phyloP scores from a whole-genome alignment of 2,113 vertebrate species.

The Himantopus leucocephalus region DNA sequence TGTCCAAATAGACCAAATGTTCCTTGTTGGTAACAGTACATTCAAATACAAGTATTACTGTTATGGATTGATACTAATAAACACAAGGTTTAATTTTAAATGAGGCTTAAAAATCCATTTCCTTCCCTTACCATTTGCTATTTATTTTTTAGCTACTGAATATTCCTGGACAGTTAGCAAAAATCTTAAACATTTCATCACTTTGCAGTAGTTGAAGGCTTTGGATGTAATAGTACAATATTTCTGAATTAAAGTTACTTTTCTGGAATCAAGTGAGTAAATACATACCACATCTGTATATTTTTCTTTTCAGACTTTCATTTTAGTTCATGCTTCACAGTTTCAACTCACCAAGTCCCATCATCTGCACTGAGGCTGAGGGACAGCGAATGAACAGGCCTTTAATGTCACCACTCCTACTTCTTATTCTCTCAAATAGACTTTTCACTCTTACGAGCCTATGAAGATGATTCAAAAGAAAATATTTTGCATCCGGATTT shows the following conservation, averaged over 20 bases:
- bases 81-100: constrained; percentile 68
- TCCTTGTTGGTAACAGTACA: constrained; percentile 29
- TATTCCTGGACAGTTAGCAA: constrained; percentile 63
- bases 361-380: not conserved
- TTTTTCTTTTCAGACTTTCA: constrained; percentile 50
- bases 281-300: constrained; percentile 48
- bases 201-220: constrained; percentile 21
- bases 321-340: constrained; percentile 38
- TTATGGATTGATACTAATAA: constrained; percentile 52
- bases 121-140: constrained; percentile 60
- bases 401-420: not conserved
- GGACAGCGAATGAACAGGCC: not conserved
- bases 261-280: constrained; percentile 36
- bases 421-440: not conserved
- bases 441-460: not conserved
- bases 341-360: constrained; percentile 15
- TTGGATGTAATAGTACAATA: constrained; percentile 5
- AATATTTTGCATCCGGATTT: not conserved
- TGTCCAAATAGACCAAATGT: not conserved
- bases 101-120: constrained; percentile 62
- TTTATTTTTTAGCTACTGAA: constrained; percentile 70
- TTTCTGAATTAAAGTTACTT: constrained; percentile 61
- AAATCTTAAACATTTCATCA: constrained; percentile 65
- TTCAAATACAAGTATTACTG: constrained; percentile 38
- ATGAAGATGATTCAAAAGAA: not conserved